Base-by-base conservation (phyloP, 2,888 invertebrate species). In the Pristionchus arcanus region DNA sequence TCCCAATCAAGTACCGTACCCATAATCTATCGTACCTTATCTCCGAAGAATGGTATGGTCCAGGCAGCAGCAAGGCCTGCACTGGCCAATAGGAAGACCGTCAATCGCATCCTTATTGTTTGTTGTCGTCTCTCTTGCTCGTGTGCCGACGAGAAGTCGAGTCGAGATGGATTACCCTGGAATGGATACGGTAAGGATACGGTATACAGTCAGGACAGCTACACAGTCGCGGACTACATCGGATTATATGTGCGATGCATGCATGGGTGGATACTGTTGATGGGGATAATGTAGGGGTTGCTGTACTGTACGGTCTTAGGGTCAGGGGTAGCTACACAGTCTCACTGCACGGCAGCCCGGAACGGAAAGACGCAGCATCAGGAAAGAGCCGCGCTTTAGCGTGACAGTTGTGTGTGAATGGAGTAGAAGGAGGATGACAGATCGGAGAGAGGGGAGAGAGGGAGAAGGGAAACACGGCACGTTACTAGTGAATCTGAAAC, bases 31-130 rank as follows among this genome's bases (percentile, higher is more conserved):
- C 28, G 84, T 84, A 84, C 84, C 84, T 84, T 28, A 34, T n/a
- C 66, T 66, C 66, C 66, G 63, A 86, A 66, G 87, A 87, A 87
- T n/a, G 87, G 87, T 87, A 87, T 87, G 31, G 87, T 71, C 87
- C 87, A 87, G 28, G 87, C n/a, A 25, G n/a, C 11, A n/a, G 15
- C n/a, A 19, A 16, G 2, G 71, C 11, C 53, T 28, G 71, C 71
- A 19, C 15, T 53, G 71, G 87, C 49, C 71, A 42, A 7, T 2
- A 87, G 53, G 49, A 71, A 55, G 25, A 87, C 28, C 49, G 71
- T 37, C 87, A 71, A 71, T 31, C 71, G 87, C 87, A 68, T 68
- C 71, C 42, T 77, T 59, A 25, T 59, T 66, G 9, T 66, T n/a
- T 66, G 66, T 66, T 28, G 16, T 68, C 87, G 4, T 66, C 66